Evolutionary conservation across 1,140 invertebrate species (phyloP), one percentile per base, ranked within the genome.

Genomic region (Manduca sexta): DNA sequence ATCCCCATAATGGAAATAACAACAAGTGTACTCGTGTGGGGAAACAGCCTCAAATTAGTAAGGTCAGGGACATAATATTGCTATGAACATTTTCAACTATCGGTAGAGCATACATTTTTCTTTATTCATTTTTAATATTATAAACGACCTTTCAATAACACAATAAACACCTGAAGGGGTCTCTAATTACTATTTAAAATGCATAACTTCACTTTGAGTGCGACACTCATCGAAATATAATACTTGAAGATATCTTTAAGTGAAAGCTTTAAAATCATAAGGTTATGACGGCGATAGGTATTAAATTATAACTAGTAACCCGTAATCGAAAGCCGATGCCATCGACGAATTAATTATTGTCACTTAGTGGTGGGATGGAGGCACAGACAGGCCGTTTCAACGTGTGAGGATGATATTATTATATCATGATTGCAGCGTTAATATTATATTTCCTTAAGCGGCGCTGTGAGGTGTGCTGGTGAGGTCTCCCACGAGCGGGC

Each of bases 371-470:
- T 40, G 49, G 48, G 57, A 65, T 66, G 40, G 58, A 52, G 31
- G 48, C 42, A 52, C 54, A 52, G 63, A 64, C 62, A 60, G 52
- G 64, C 51, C 59, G 51, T 73, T 74, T 73, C 58, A 61, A 56
- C 59, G 64, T 68, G 62, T 72, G 61, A 64, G 60, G 72, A 74
- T 59, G 58, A 71, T 61, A 75, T 75, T 73, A 74, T 75, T 74
- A 77, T 62, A 65, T 67, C 58, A 60, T 74, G 70, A 73, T 74
- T 66, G 70, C 55, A 55, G 49, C 45, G 64, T 69, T 72, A 69
- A 78, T 74, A 78, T 78, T 78, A 78, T 76, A 70, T 76, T 78
- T 78, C 74, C 57, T 70, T 63, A 69, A 64, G 60, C 49, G 65
- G 60, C 50, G 53, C 47, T 53, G 60, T 45, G n/a, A n/a, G n/a